These are phyloP conservation scores for Sphaeramia orbicularis DNA, from an alignment of 2,797 vertebrate species.

Conservation along the genomic window DNA sequence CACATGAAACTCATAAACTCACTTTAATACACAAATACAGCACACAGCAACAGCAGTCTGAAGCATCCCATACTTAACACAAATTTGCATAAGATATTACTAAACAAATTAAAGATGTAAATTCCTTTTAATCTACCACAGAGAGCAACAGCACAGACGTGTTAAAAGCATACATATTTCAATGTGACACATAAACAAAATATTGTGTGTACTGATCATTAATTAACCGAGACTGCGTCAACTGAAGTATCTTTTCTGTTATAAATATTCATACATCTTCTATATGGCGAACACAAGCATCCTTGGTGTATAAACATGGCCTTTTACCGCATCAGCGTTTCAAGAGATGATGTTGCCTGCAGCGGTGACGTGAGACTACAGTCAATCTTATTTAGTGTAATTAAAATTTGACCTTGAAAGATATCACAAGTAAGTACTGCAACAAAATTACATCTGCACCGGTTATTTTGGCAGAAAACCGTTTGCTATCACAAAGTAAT, in stretches of 20 bases:
- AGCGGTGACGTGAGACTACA: slow-evolving; percentile 5
- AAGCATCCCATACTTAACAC: background rate
- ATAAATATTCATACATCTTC: slow-evolving; percentile 59
- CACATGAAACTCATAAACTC: slow-evolving; percentile 9
- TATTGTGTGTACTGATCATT: slow-evolving; percentile 28
- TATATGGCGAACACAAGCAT: slow-evolving; percentile 11
- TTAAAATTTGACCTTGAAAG: slow-evolving; percentile 72
- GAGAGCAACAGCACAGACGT: slow-evolving; percentile 6
- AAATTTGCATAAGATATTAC: slow-evolving; percentile 67
- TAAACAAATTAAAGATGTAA: slow-evolving; percentile 72
- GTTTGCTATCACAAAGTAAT: slow-evolving; percentile 55
- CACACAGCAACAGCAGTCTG: slow-evolving; percentile 7
- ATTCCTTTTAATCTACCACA: slow-evolving; percentile 54
- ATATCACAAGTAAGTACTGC: slow-evolving; percentile 22
- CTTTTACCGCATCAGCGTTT: slow-evolving; percentile 53
- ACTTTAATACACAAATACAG: slow-evolving; percentile 25
- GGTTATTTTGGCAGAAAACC: slow-evolving; percentile 26
- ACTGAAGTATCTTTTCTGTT: slow-evolving; percentile 8
- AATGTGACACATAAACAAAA: slow-evolving; percentile 47
- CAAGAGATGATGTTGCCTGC: slow-evolving; percentile 21
- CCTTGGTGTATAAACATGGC: background rate
- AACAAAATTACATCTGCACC: slow-evolving; percentile 15
- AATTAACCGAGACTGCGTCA: slow-evolving; percentile 42
- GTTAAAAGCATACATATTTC: slow-evolving; percentile 38
- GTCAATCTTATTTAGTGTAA: slow-evolving; percentile 51